A percentile compares a stretch with the other conserved stretches of the same genome.
phyloP scores from a whole-genome alignment of 2,797 vertebrate species.

The Alosa sapidissima region DNA sequence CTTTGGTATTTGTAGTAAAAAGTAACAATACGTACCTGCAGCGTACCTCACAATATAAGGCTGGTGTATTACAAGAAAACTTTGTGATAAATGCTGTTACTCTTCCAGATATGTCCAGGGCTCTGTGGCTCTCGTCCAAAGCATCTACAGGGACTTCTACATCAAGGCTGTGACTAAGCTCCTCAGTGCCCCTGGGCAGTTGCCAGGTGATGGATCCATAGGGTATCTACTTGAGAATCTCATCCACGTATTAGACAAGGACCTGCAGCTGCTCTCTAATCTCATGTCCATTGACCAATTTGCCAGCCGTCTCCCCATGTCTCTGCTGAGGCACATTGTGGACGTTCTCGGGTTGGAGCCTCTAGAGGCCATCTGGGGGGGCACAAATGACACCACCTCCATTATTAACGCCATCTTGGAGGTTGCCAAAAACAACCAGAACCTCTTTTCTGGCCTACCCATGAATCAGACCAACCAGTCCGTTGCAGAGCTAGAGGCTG shows the following conservation, averaged over 20 bases:
- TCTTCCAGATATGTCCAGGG: constrained; percentile 67
- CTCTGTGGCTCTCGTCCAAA: constrained; percentile 63
- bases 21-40: not conserved
- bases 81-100: not conserved
- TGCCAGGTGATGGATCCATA: constrained; percentile 51
- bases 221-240: constrained; percentile 57
- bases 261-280: constrained; percentile 53
- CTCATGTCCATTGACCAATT: constrained; percentile 48
- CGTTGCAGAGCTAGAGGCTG: constrained; percentile 58
- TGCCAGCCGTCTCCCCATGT: constrained; percentile 49
- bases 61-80: not conserved
- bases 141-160: constrained; percentile 53
- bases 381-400: constrained; percentile 51
- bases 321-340: constrained; percentile 55
- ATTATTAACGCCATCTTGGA: constrained; percentile 53
- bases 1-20: too few relatives aligned
- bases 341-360: constrained; percentile 60
- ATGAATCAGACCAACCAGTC: constrained; percentile 59
- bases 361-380: constrained; percentile 55
- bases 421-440: constrained; percentile 60
- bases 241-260: constrained; percentile 54
- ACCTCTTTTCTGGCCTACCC: constrained; percentile 51
- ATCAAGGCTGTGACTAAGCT: constrained; percentile 31
- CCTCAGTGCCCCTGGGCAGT: constrained; percentile 40
- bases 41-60: not conserved